Evolutionary conservation across 2,113 vertebrate species (phyloP).

Genomic region (Micronisus gabar): DNA sequence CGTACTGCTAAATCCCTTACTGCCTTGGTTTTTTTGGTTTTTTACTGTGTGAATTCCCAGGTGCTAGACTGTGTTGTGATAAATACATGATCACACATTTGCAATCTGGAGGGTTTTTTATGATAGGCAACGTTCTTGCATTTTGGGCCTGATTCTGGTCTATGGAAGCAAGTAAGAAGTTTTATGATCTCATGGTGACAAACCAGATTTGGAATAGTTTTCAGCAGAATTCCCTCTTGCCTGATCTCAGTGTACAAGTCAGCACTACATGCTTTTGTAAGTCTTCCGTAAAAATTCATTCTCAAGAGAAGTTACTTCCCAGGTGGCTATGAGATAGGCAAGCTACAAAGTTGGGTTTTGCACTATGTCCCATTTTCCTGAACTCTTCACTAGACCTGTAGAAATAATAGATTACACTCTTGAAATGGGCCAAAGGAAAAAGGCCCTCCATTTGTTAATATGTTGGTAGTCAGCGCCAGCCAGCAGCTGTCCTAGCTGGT

Average conservation of each 20-base stretch:
- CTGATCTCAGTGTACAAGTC: not conserved
- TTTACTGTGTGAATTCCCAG: not conserved
- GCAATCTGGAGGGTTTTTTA: not conserved
- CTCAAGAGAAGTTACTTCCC: not conserved
- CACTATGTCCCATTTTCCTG: not conserved
- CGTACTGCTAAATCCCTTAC: not conserved
- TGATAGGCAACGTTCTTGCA: not conserved
- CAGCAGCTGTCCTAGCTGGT: not conserved
- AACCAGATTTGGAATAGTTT: not conserved
- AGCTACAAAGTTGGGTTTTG: not conserved
- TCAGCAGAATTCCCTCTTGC: not conserved
- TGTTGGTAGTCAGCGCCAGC: not conserved
- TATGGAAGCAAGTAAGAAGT: not conserved
- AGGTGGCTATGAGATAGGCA: not conserved
- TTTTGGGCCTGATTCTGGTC: not conserved
- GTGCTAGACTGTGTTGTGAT: slow-evolving; percentile 6
- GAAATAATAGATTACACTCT: not conserved
- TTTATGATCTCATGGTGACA: not conserved
- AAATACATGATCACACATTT: slow-evolving; percentile 30
- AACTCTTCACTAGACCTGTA: not conserved
- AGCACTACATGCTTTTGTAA: not conserved
- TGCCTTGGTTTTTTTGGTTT: not conserved
- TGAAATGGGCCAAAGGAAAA: not conserved
- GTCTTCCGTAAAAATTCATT: not conserved
- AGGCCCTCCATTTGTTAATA: not conserved